Percentiles rank a stretch among this genome's conserved stretches.
phyloP scores from a whole-genome alignment of 1,140 invertebrate species.

The Neodiprion fabricii region DNA sequence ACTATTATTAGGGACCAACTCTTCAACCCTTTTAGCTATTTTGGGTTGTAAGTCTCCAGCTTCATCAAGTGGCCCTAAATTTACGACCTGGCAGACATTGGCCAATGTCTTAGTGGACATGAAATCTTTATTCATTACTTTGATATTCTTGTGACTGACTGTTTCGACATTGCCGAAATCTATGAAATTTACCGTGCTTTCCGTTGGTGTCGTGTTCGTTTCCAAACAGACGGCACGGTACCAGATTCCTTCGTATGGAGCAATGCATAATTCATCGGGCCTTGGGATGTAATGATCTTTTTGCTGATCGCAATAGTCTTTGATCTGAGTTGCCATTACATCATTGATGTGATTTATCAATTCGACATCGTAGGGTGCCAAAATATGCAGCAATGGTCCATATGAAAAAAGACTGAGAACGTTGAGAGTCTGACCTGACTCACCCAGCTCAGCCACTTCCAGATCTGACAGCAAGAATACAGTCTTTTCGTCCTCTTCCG shows the following conservation, averaged over 20 bases:
- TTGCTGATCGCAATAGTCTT: conserved; percentile 35
- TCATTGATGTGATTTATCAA: conserved; percentile 33
- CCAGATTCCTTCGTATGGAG: conserved; percentile 38
- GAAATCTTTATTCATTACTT: conserved; percentile 50
- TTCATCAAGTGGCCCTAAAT: conserved; percentile 27
- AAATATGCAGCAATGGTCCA: neutral
- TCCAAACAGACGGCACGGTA: conserved; percentile 45
- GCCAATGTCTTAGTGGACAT: conserved; percentile 33
- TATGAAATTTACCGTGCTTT: conserved; percentile 41
- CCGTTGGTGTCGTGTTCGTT: conserved; percentile 19
- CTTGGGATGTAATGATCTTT: conserved; percentile 50
- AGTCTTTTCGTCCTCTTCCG: conserved; percentile 16
- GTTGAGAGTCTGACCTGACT: conserved; percentile 37
- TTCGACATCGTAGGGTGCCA: conserved; percentile 33
- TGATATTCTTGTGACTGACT: conserved; percentile 48
- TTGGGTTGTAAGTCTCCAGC: neutral
- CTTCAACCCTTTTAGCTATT: neutral
- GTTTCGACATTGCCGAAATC: conserved; percentile 47
- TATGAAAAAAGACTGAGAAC: conserved; percentile 23
- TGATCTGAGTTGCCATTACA: conserved; percentile 44
- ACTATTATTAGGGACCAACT: conserved; percentile 22
- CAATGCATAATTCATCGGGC: conserved; percentile 49
- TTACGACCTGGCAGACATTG: conserved; percentile 37
- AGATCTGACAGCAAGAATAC: conserved; percentile 33
- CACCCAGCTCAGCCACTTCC: conserved; percentile 36